These are phyloP conservation scores for Origma solitaria DNA, from an alignment of 2,113 vertebrate species.

Conservation along the genomic window DNA sequence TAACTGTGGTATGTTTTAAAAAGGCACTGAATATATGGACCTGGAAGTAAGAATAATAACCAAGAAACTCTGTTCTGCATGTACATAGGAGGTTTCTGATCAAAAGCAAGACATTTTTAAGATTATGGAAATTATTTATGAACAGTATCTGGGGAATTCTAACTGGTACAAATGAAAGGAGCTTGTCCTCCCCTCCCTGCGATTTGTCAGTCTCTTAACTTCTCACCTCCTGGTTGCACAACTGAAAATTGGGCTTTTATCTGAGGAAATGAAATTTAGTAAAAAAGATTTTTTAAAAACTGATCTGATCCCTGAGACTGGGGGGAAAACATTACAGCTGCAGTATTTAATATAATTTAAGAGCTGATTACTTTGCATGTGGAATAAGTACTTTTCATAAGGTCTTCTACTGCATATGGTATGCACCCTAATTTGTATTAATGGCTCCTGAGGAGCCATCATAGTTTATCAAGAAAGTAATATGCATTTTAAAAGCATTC, in stretches of 20 bases:
- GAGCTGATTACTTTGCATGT: neutral
- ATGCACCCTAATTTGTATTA: conserved; percentile 13
- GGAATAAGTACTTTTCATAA: conserved; percentile 3
- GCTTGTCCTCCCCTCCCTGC: neutral
- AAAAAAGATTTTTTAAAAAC: neutral
- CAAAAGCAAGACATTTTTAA: neutral
- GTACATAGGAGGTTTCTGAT: neutral
- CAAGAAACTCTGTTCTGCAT: neutral
- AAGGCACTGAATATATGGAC: accelerated
- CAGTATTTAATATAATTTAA: conserved; percentile 45
- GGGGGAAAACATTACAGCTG: neutral
- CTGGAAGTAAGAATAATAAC: neutral
- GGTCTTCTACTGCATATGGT: neutral
- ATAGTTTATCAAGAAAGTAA: conserved; percentile 54
- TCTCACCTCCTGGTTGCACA: neutral
- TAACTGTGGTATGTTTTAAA: neutral
- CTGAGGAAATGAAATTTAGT: conserved; percentile 16
- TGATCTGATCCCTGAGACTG: neutral
- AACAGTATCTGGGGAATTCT: neutral
- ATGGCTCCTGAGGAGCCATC: conserved; percentile 37
- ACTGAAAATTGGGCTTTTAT: neutral
- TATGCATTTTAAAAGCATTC: conserved; percentile 31
- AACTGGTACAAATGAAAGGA: neutral
- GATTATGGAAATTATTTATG: neutral
- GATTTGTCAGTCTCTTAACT: neutral